Base-by-base conservation (phyloP, 1,140 invertebrate genomes). In the Drosophila sucinea region DNA sequence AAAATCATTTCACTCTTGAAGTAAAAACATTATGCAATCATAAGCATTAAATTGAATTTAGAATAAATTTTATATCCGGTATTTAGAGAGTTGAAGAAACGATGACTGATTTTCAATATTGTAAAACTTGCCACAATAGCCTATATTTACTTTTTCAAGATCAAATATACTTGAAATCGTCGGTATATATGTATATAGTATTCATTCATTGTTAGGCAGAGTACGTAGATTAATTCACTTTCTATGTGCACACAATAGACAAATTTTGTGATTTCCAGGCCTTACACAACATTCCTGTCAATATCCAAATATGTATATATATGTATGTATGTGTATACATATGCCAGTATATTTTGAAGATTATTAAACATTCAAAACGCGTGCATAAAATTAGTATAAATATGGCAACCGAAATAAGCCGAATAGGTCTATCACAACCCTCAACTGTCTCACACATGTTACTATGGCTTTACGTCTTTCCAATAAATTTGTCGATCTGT, bases 351-450 rank as follows among this genome's bases (percentile, higher is more conserved):
- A 67, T 44, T 11, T n/a, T 51, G 51, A 30, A 4, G 17, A 10
- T 70, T 77, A 77, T 77, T 82, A 73, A 66, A 64, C 27, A 87
- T 86, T 65, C 83, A 79, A 79, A 86, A 67, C 76, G 83, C 79
- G 84, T 86, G 83, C 84, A 87, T 86, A 82, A 83, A 87, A 83
- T 89, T 70, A 76, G 61, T 83, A 73, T 87, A 79, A 86, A 77
- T 40, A 30, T 65, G 44, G 30, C 17, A 55, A 38, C 60, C 38
- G 29, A 70, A 40, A 74, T 66, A 60, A 68, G 30, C 58, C 56
- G 63, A 79, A 66, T 63, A 6, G 27, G 38, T 51, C 41, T n/a
- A 64, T 44, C 70, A 25, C 27, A 38, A 32, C 32, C 62, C 44
- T 41, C 40, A 60, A 77, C 47, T 32, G 69, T 55, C 64, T 56